Evolutionary conservation across 2,888 invertebrate genomes (phyloP).

Genomic region (Elgonia sp.): DNA sequence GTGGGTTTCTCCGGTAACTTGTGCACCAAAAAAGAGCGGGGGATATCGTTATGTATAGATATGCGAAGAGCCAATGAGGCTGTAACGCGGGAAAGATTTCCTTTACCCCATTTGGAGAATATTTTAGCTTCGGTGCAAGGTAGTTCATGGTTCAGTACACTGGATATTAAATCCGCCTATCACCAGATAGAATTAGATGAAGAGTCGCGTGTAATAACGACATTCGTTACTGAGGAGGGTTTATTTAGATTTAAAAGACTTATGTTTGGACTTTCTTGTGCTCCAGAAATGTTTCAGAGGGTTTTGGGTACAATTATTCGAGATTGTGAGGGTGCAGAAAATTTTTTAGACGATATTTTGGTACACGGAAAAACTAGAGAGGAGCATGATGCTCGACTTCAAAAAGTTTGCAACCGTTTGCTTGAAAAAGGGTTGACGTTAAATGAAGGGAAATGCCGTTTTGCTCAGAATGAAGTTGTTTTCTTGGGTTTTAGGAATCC

Average conservation of each 20-base stretch:
- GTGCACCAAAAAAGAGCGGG: slow-evolving; percentile 78
- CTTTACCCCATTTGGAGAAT: slow-evolving; percentile 60
- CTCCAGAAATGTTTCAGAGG: no score
- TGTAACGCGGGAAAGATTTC: slow-evolving; percentile 66
- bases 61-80: slow-evolving; percentile 77
- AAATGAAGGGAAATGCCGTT: neutral
- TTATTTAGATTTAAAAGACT: no score
- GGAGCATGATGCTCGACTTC: no score
- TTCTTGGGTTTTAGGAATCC: slow-evolving; percentile 76
- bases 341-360: no score
- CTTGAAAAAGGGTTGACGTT: no score
- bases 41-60: slow-evolving; percentile 73
- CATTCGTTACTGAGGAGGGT: no score
- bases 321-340: no score
- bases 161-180: slow-evolving; percentile 83
- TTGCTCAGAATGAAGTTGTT: slow-evolving; percentile 38
- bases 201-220: no score
- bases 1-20: slow-evolving; percentile 80
- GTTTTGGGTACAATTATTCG: no score
- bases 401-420: no score
- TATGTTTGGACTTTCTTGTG: no score
- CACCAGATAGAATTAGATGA: slow-evolving; percentile 81
- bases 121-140: slow-evolving; percentile 68
- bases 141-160: slow-evolving; percentile 74
- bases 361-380: no score